phyloP scores from a whole-genome alignment of 2,113 vertebrate genomes.

The Gavialis gangeticus region DNA sequence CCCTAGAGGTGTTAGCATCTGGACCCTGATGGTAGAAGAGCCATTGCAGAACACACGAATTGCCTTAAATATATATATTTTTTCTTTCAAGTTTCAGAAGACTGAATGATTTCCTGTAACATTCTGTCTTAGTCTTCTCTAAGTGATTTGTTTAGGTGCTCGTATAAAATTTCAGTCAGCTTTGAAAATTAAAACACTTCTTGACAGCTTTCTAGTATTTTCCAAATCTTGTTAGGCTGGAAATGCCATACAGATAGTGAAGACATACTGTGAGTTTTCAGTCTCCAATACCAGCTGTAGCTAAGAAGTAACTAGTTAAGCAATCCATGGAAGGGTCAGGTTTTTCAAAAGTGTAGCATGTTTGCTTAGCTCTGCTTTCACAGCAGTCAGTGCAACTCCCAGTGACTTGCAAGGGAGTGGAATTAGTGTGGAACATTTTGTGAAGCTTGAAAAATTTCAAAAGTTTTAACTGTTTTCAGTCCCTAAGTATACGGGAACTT shows the following conservation, averaged over 20 bases:
- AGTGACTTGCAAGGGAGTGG: not conserved
- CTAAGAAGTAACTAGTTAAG: not conserved
- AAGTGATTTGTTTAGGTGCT: not conserved
- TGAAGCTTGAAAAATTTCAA: not conserved
- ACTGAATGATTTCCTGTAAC: not conserved
- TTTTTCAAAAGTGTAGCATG: not conserved
- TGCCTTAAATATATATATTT: not conserved
- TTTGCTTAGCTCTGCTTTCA: accelerated
- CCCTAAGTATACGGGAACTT: not conserved
- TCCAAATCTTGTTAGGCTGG: not conserved
- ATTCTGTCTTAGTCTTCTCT: not conserved
- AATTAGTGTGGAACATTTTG: not conserved
- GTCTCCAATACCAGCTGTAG: not conserved
- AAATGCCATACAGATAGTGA: not conserved
- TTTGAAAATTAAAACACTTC: not conserved
- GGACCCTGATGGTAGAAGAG: not conserved
- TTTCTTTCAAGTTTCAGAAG: not conserved
- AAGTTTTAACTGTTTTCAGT: not conserved
- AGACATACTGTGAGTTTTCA: not conserved
- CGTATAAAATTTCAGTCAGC: not conserved
- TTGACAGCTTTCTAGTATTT: not conserved
- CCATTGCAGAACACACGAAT: not conserved
- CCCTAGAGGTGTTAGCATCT: not conserved
- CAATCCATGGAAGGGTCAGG: not conserved
- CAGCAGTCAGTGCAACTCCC: not conserved